Evolutionary conservation across 1,140 invertebrate species (phyloP).

Genomic region (Achroia grisella): DNA sequence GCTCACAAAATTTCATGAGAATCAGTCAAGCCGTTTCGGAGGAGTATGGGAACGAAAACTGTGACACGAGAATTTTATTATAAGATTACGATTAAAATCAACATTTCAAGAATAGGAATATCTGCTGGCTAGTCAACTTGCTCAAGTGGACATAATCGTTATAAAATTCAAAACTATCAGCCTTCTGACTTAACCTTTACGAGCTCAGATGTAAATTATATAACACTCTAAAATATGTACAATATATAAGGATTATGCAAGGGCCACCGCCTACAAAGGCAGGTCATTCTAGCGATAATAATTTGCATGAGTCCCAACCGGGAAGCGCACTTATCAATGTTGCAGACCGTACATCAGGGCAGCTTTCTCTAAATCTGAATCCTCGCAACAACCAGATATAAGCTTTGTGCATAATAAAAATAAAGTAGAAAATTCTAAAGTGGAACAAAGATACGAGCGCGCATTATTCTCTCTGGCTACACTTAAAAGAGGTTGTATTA

Average conservation of each 20-base stretch:
- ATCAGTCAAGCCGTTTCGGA: too few relatives aligned
- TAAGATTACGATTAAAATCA: too few relatives aligned
- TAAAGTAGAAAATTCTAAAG: too few relatives aligned
- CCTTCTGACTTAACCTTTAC: too few relatives aligned
- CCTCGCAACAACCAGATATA: constrained; percentile 5
- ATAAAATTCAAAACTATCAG: too few relatives aligned
- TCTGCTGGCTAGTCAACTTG: too few relatives aligned
- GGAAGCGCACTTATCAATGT: constrained; percentile 53
- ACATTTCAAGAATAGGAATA: too few relatives aligned
- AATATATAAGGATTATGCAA: constrained; percentile 45
- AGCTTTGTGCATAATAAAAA: background rate
- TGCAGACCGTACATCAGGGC: constrained; percentile 34
- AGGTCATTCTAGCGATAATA: constrained; percentile 53
- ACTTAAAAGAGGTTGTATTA: constrained; percentile 3
- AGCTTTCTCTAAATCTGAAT: constrained; percentile 42
- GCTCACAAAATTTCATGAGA: too few relatives aligned
- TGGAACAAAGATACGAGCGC: background rate
- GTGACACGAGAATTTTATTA: too few relatives aligned
- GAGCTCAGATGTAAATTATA: too few relatives aligned
- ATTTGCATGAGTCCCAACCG: constrained; percentile 51
- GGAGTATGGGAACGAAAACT: too few relatives aligned
- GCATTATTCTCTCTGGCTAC: constrained; percentile 1
- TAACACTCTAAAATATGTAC: background rate
- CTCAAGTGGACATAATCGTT: too few relatives aligned
- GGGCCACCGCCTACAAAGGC: constrained; percentile 31